phyloP scores from a whole-genome alignment of 2,888 invertebrate genomes.

The Chelonus formosanus region DNA sequence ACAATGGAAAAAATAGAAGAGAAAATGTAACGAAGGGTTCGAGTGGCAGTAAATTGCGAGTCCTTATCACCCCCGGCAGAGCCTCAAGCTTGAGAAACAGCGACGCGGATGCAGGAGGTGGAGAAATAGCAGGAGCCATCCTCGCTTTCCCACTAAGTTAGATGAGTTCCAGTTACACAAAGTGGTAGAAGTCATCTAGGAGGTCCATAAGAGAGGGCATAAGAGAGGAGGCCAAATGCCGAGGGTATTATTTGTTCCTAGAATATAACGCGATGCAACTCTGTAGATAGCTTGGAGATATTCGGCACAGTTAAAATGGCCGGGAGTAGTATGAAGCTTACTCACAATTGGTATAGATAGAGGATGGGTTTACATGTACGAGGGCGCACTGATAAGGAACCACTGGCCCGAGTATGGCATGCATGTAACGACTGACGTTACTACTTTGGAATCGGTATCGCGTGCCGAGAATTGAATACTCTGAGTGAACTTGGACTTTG shows the following conservation, averaged over 20 bases:
- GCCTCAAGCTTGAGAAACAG: constrained; percentile 28
- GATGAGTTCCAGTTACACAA: constrained; percentile 45
- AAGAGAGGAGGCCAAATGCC: constrained; percentile 13
- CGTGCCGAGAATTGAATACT: constrained; percentile 45
- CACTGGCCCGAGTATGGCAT: not conserved
- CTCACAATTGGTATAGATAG: constrained; percentile 6
- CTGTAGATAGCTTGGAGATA: constrained; percentile 26
- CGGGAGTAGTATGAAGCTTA: not conserved
- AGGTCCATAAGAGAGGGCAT: not conserved
- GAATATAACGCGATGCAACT: constrained; percentile 37
- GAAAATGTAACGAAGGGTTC: constrained; percentile 27
- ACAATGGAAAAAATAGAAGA: constrained; percentile 10
- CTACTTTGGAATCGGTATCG: constrained; percentile 42
- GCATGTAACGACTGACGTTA: constrained; percentile 33
- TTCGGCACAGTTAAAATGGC: constrained; percentile 5
- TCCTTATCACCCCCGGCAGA: constrained; percentile 43
- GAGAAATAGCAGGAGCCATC: constrained; percentile 16
- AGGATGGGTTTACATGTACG: constrained; percentile 1
- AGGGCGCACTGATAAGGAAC: constrained; percentile 15
- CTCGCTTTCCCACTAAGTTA: constrained; percentile 40
- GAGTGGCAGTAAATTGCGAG: constrained; percentile 40
- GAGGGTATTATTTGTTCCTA: constrained; percentile 38
- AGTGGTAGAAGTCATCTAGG: constrained; percentile 31
- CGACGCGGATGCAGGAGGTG: constrained; percentile 15
- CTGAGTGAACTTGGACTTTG: constrained; percentile 25